Base-by-base conservation (phyloP, 2,113 vertebrate genomes). In the Lepisosteus oculatus region DNA sequence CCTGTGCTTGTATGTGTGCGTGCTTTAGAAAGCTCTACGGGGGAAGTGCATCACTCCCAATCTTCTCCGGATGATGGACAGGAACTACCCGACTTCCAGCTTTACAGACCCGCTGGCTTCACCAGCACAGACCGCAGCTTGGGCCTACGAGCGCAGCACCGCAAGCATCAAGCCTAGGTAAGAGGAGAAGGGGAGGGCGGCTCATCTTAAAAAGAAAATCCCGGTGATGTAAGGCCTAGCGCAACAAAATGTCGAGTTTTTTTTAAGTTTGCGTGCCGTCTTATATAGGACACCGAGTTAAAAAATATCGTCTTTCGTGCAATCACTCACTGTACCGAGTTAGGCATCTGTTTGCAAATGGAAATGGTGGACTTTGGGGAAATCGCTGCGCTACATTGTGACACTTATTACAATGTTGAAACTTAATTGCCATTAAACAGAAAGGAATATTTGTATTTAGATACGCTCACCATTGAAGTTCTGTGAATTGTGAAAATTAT, bases 31-130 rank as follows among this genome's bases (percentile, higher is more conserved):
- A 89, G 85, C 87, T 86, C 84, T 62, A 77, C 74, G 74, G 77
- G 83, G 83, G 85, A 90, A 86, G 84, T 70, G 87, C 84, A 56
- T 76, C 75, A 72, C 66, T 78, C 75, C 78, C 61, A 79, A 79
- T 85, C 80, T 78, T 85, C 78, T 88, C 92, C 92, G 91, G 90
- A 91, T 92, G 92, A 97, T 97, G 96, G 96, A 97, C 89, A 94
- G 94, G 89, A 95, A 91, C 88, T 97, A 95, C 90, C 89, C 94
- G 91, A 88, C 91, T 86, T 90, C 94, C 77, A 90, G 90, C 93
- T 96, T 96, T 78, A 85, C 92, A 75, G 95, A 95, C 83, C 87
- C 93, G 89, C 90, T 92, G 86, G 89, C 88, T 80, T 79, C 90
- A 68, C 89, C 91, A 84, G 83, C 91, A 83, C 91, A 93, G 79